Conservation (phyloP, 2,797 vertebrate genomes). For the Enteromius radiatus region DNA sequence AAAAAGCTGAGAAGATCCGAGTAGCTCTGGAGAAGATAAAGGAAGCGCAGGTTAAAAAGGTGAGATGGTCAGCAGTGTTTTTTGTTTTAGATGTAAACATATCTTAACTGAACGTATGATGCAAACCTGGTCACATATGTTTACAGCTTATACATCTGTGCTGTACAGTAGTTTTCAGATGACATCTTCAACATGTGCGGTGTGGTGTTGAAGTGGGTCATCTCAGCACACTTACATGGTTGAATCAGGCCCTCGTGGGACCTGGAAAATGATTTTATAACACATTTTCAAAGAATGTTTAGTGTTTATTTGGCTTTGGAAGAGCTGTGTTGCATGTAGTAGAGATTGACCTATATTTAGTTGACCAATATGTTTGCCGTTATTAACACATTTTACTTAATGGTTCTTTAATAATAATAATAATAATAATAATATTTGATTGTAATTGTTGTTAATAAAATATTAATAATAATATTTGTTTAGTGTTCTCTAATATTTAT, state of each 20-base stretch:
- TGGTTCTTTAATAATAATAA: not conserved
- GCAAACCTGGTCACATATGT: not conserved
- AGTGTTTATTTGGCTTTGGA: constrained; percentile 1
- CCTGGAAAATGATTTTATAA: constrained; percentile 54
- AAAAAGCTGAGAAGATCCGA: constrained; percentile 89
- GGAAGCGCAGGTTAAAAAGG: constrained; percentile 92
- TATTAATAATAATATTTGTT: not conserved
- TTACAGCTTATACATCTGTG: not conserved
- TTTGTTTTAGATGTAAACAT: not conserved
- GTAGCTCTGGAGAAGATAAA: constrained; percentile 90
- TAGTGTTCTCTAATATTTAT: not conserved
- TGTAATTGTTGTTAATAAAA: not conserved
- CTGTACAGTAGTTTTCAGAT: not conserved
- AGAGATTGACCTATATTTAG: not conserved
- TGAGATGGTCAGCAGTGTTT: constrained; percentile 59
- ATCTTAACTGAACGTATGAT: not conserved
- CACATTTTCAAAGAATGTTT: not conserved
- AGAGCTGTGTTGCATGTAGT: not conserved
- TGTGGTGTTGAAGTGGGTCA: constrained; percentile 54
- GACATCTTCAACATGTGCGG: not conserved
- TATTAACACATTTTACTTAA: not conserved
- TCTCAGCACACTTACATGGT: constrained; percentile 36
- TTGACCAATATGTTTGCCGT: not conserved
- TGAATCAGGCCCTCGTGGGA: constrained; percentile 20
- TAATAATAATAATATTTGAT: not conserved